Evolutionary conservation across 92 coral and sea anemone genomes (phyloP), one percentile per base, ranked within the genome.

Genomic region (Isaurus tuberculatus): DNA sequence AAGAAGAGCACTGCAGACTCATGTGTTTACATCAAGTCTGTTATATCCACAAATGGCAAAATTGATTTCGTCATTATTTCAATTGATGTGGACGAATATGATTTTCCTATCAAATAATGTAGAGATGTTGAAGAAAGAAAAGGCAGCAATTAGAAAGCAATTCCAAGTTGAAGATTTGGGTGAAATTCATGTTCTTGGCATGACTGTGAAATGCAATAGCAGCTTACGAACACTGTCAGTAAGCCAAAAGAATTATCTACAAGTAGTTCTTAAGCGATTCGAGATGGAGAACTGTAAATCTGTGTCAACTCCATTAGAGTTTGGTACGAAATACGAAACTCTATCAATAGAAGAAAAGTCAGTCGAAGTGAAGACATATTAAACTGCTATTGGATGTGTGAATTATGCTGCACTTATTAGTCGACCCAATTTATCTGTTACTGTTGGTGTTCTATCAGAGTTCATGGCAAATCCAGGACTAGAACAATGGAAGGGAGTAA

Each of bases 11-110:
- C 51, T 72, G 77, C 86, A 17, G 79, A 67, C 19, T 49, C 79
- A 26, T 67, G 85, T 44, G 51, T 65, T 2, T 81, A 82, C 29
- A 82, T 82, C 1, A 82, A 69, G 31, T 82, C 86, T 13, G 74
- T 81, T 4, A 81, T 65, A 58, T 32, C 43, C 22, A 33, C 65
- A 34, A n/a, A 44, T 66, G 85, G 85, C 15, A 65, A 66, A 23
- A 65, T 66, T 36, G 71, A 36, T 30, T 65, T 64, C 34, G 86
- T 81, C 30, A 67, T 28, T 23, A 20, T 80, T 65, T 75, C 71
- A 20, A 16, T 80, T 16, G 20, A 80, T 80, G 85, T 80, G 14
- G 69, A 77, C 55, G 83, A n/a, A 77, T 57, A 77, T 75, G 15
- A 19, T 77, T 14, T 30, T 77, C 28, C 31, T 77, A n/a, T 77